Conservation (phyloP, 2,888 invertebrate genomes). For the Drosophila pegasa region DNA sequence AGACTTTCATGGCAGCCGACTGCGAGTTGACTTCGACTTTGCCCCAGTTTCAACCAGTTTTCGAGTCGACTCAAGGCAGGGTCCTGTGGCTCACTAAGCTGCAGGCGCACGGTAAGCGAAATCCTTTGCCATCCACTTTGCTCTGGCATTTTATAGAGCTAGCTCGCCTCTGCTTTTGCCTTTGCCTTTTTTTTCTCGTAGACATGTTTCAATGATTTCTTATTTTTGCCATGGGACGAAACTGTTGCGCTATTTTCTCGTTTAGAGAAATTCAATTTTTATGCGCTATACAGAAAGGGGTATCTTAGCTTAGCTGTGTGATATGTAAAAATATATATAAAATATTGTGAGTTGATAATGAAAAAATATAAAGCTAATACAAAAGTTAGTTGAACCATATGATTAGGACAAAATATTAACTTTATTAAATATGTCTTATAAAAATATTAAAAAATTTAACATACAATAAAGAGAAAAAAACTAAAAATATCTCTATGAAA, state of each 20-base stretch:
- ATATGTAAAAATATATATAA: background rate
- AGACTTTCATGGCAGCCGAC: constrained; percentile 75
- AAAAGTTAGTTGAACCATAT: too few species aligned
- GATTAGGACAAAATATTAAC: too few species aligned
- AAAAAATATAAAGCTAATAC: too few species aligned
- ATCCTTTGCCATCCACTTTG: constrained; percentile 69
- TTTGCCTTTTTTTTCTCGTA: constrained; percentile 40
- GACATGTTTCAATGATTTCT: constrained; percentile 82
- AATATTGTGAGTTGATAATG: too few species aligned
- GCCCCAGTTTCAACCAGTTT: constrained; percentile 63
- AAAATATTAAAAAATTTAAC: too few species aligned
- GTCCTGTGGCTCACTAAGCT: constrained; percentile 42
- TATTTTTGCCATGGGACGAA: constrained; percentile 69
- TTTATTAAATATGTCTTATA: too few species aligned
- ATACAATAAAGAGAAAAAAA: too few species aligned
- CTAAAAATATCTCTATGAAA: too few species aligned
- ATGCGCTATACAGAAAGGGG: constrained; percentile 1
- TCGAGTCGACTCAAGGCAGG: constrained; percentile 34
- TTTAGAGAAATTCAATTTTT: constrained; percentile 64
- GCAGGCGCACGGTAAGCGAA: constrained; percentile 56
- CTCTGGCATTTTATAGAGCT: constrained; percentile 49
- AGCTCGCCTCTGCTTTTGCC: constrained; percentile 12
- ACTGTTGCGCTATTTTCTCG: constrained; percentile 76
- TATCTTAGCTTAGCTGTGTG: background rate
- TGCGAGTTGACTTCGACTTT: constrained; percentile 66